Percentiles rank a stretch among this genome's conserved stretches.
phyloP scores from a whole-genome alignment of 2,888 invertebrate genomes.

The Dryadula phaetusa region DNA sequence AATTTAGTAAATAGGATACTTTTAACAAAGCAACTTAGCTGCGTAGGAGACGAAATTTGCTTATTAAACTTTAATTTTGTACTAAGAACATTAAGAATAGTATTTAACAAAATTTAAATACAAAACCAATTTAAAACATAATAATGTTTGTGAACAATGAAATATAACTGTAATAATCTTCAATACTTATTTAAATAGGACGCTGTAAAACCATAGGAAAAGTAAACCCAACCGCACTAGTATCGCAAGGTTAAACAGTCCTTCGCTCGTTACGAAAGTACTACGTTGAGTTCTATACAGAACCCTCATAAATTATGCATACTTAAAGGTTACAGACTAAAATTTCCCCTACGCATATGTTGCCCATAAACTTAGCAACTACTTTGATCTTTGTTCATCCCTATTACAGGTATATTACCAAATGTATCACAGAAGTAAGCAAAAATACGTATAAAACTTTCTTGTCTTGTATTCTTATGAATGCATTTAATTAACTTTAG shows the following conservation, averaged over 20 bases:
- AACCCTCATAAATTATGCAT: conserved; percentile 28
- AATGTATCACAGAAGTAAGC: conserved; percentile 3
- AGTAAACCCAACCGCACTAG: background rate
- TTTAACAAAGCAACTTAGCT: background rate
- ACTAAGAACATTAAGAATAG: background rate
- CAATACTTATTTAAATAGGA: conserved; percentile 7
- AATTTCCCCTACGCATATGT: conserved; percentile 10
- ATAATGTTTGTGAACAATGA: background rate
- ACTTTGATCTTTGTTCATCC: conserved; percentile 22
- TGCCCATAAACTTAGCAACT: conserved; percentile 15
- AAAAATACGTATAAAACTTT: too few species aligned
- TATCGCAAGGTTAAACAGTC: conserved; percentile 7
- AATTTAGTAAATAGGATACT: conserved; percentile 6
- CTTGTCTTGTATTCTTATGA: too few species aligned
- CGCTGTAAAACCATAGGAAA: background rate
- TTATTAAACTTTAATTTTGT: background rate
- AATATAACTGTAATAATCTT: background rate
- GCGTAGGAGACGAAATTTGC: background rate
- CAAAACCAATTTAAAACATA: background rate
- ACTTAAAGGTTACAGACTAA: conserved; percentile 17
- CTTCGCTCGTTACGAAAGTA: conserved; percentile 11
- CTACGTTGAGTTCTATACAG: conserved; percentile 3
- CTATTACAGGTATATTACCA: conserved; percentile 7
- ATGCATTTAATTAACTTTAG: too few species aligned
- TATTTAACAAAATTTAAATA: background rate